Evolutionary conservation across 2,113 vertebrate species (phyloP), one percentile per base, ranked within the genome.

Genomic region (Varanus salvator): DNA sequence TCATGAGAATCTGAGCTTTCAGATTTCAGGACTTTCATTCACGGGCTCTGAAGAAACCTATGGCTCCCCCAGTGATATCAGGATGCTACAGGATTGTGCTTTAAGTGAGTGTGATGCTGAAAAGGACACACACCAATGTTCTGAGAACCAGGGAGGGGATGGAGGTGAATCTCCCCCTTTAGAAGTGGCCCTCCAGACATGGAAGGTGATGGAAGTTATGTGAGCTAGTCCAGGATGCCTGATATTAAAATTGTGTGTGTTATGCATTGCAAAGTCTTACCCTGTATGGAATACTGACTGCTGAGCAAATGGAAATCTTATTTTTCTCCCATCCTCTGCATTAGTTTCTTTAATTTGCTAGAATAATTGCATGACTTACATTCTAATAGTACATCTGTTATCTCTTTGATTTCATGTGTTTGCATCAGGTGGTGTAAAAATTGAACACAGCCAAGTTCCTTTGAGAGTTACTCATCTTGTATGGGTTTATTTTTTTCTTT

Each of bases 321-420:
- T 91, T 78, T 1, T 57, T 71, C n/a, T 11, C 14, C 87, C 12
- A 69, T 71, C 68, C 0, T 83, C 29, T 89, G 86, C 31, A 77
- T 64, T 17, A 54, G 50, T 77, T 75, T 89, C 86, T 93, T 76
- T 0, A n/a, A 44, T 93, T 93, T 77, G 69, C 1, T 87, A 77
- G 38, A 72, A 68, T 21, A 90, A 25, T 85, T 17, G 29, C 0
- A 19, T 21, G 0, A 54, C 75, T 64, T 88, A 84, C 3, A 84
- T 44, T 84, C 23, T 4, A 71, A 1, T 57, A 85, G 89, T 82
- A 44, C 0, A 11, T 69, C 29, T 25, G 44, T 87, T 91, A 88
- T 83, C 21, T 48, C 88, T 81, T 1, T 3, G 1, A 82, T 93
- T 93, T 91, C 48, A 12, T 29, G 14, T 75, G 64, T 91, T 93